Percentiles rank a stretch among this genome's conserved stretches.
phyloP scores from a whole-genome alignment of 2,113 vertebrate species.

The Physeter macrocephalus region DNA sequence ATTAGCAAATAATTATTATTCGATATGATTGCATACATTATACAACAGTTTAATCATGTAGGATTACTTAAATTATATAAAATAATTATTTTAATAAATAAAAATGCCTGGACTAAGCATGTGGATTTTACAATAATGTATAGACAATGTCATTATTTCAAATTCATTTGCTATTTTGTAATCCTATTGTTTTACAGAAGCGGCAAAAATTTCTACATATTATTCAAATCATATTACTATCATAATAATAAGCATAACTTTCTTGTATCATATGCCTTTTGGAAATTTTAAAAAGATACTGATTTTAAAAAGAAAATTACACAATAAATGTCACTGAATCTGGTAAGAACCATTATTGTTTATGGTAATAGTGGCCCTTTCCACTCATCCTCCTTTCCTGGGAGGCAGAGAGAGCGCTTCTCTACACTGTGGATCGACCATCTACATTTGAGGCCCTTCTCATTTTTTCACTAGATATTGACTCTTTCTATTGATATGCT shows the following conservation, averaged over 20 bases:
- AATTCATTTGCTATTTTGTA: neutral
- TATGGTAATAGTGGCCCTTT: neutral
- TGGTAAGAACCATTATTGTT: neutral
- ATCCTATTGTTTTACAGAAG: neutral
- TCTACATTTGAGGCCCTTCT: constrained; percentile 24
- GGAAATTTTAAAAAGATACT: neutral
- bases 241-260: neutral
- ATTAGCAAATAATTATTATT: neutral
- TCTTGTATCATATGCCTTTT: neutral
- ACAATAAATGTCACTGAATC: neutral
- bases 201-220: neutral
- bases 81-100: neutral
- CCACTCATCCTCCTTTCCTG: neutral
- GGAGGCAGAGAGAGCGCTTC: neutral
- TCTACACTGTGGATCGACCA: neutral
- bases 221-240: neutral
- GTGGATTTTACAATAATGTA: neutral
- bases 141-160: neutral
- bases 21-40: neutral
- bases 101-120: neutral
- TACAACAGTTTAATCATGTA: neutral
- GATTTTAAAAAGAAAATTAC: neutral
- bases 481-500: constrained; percentile 40
- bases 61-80: neutral
- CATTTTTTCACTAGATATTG: constrained; percentile 43